A percentile compares a stretch with the other conserved stretches of the same genome.
These are phyloP conservation scores for Pitangus sulphuratus DNA, from an alignment of 2,797 vertebrate genomes.

Conservation along the genomic window DNA sequence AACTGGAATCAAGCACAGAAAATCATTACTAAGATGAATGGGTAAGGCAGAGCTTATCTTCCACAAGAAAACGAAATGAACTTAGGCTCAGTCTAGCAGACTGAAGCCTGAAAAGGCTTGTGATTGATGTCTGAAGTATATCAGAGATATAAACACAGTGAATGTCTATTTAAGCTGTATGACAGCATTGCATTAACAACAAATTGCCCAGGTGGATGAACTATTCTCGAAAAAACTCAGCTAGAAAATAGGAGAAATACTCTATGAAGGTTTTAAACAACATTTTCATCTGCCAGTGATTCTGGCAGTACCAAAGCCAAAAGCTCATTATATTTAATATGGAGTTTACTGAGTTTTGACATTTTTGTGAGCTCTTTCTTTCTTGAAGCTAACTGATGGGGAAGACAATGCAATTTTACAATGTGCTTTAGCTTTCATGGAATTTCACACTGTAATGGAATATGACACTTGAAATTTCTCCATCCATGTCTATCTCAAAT, in stretches of 20 bases:
- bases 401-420: conserved; percentile 39
- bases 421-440: conserved; percentile 8
- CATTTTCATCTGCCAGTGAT: conserved; percentile 10
- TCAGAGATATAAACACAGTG: background rate
- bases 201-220: background rate
- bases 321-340: conserved; percentile 37
- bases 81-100: conserved; percentile 1
- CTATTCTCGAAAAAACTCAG: background rate
- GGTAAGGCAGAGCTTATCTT: conserved; percentile 32
- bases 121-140: conserved; percentile 27
- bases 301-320: conserved; percentile 23
- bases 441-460: conserved; percentile 6
- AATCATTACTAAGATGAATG: conserved; percentile 55
- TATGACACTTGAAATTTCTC: conserved; percentile 7
- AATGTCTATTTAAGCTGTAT: background rate
- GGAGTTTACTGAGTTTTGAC: conserved; percentile 33
- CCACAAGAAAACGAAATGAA: conserved; percentile 32
- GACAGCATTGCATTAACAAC: background rate
- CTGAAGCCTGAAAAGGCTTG: conserved; percentile 14
- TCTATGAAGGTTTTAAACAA: background rate
- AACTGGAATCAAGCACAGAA: conserved; percentile 38
- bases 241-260: background rate
- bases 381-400: conserved; percentile 8
- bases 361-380: conserved; percentile 20
- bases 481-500: background rate